Conservation (phyloP, 2,113 vertebrate species). For the Lipophrys pholis region DNA sequence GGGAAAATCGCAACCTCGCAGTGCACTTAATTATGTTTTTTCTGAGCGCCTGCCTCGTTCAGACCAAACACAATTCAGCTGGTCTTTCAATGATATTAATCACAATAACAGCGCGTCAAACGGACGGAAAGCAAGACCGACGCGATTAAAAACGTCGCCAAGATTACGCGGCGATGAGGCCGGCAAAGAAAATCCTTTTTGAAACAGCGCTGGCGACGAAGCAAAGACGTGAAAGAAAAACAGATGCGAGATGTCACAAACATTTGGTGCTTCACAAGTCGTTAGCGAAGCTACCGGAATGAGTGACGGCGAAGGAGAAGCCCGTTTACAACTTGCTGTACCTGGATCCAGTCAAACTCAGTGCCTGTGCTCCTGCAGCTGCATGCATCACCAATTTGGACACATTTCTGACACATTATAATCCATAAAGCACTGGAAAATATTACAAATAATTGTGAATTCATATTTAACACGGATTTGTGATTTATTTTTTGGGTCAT, state of each 20-base stretch:
- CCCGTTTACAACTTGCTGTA: background rate
- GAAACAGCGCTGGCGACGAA: background rate
- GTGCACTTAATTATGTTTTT: slow-evolving; percentile 55
- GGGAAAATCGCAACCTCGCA: slow-evolving; percentile 59
- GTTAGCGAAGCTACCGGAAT: background rate
- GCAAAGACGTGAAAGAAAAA: slow-evolving; percentile 2
- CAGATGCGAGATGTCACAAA: background rate
- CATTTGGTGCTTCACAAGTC: background rate
- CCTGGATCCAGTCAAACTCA: background rate
- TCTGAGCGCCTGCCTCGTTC: slow-evolving; percentile 10
- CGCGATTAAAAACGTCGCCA: background rate
- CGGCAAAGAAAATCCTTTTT: background rate
- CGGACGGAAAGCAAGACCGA: slow-evolving; percentile 1
- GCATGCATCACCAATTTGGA: background rate
- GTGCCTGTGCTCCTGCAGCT: background rate
- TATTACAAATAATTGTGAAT: background rate
- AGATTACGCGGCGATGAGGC: background rate
- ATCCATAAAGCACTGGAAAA: background rate
- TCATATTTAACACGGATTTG: background rate
- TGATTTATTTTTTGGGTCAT: background rate
- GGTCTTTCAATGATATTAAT: slow-evolving; percentile 11
- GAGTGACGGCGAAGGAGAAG: background rate
- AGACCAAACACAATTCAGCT: slow-evolving; percentile 9
- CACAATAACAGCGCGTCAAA: slow-evolving; percentile 25
- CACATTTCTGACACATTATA: background rate